Evolutionary conservation across 1,140 invertebrate genomes (phyloP), one percentile per base, ranked within the genome.

Genomic region (Drosophila willistoni): DNA sequence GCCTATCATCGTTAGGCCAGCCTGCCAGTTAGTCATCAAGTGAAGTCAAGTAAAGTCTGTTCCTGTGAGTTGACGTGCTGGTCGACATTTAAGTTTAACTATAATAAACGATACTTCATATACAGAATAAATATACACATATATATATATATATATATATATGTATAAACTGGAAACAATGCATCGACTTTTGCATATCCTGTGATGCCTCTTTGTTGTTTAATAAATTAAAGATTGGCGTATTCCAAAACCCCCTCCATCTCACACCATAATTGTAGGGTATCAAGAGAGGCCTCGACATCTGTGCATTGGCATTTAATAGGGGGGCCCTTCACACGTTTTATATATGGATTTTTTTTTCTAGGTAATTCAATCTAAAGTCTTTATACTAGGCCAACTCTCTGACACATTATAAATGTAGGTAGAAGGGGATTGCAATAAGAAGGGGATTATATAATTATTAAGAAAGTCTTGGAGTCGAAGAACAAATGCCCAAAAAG

Each of bases 31-130:
- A 70, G 73, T 77, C 74, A 77, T 77, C 71, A 67, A 62, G 74
- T 61, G 62, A 77, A 66, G 56, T 61, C 65, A 77, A 66, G 56
- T 59, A 42, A 62, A 47, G 44, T 70, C 41, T 59, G 41, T 51
- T 51, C 44, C 44, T 51, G 17, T 51, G 61, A 57, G 65, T 54
- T 81, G 79, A 81, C 74, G 74, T 81, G 80, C 75, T 75, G 71
- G 10, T 71, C 64, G 79, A 82, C 79, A 76, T 82, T 83, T 82
- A 83, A 83, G 72, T 82, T 83, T 82, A 83, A 83, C 79, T 83
- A 79, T 83, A 79, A 83, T 82, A 82, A 83, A 83, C 81, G 76
- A 83, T 83, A 83, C 79, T 81, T 74, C 71, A 81, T 34, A 68
- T 65, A 71, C 75, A 75, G 67, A 78, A 75, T 71, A 66, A 56